These are phyloP conservation scores for Stenodera caucasica DNA, from an alignment of 2,888 invertebrate genomes.

Conservation along the genomic window DNA sequence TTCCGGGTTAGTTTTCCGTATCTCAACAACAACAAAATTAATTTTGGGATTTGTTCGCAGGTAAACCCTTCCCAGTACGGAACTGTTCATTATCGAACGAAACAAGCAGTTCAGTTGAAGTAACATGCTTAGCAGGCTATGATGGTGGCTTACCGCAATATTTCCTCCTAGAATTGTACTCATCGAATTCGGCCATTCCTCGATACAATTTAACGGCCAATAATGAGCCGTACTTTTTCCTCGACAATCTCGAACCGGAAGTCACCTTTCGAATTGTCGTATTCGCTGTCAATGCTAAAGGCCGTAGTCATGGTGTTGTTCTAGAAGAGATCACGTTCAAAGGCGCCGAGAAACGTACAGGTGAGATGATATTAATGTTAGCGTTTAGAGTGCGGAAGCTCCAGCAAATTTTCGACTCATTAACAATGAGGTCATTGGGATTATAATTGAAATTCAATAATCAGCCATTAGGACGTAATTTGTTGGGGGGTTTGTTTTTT, in stretches of 20 bases:
- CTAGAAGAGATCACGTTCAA: constrained; percentile 77
- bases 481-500: too few relatives aligned
- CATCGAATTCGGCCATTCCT: constrained; percentile 52
- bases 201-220: constrained; percentile 66
- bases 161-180: constrained; percentile 80
- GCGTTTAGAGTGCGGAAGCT: neutral
- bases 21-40: neutral
- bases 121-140: constrained; percentile 81
- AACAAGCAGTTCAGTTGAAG: constrained; percentile 76
- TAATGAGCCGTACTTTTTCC: constrained; percentile 73
- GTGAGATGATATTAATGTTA: constrained; percentile 56
- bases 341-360: constrained; percentile 77
- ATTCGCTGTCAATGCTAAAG: constrained; percentile 80
- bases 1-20: too few relatives aligned
- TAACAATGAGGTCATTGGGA: too few relatives aligned
- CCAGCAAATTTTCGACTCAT: too few relatives aligned
- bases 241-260: constrained; percentile 78
- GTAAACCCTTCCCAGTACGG: constrained; percentile 80
- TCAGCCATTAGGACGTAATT: too few relatives aligned
- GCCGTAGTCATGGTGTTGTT: constrained; percentile 71
- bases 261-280: constrained; percentile 77
- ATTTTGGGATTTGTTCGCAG: too few relatives aligned
- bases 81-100: constrained; percentile 86
- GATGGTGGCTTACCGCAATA: constrained; percentile 88
- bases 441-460: too few relatives aligned